Conservation (phyloP, 1,140 invertebrate species). For the Polypedilum vanderplanki region DNA sequence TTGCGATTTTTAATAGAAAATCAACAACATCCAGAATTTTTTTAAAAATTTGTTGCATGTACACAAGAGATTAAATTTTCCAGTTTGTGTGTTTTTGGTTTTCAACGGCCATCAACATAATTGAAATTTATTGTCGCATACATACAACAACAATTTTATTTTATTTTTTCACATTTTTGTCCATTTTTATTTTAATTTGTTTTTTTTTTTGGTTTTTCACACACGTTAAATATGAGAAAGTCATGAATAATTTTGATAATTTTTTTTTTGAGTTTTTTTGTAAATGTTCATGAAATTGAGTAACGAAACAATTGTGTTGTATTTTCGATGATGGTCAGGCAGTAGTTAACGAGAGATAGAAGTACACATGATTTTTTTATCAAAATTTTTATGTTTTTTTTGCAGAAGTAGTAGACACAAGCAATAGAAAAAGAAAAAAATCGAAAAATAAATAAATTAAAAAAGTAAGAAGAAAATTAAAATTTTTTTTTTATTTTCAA, state of each 20-base stretch:
- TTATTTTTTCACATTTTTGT: neutral
- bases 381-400: slow-evolving; percentile 1
- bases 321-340: slow-evolving; percentile 30
- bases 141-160: neutral
- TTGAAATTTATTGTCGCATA: neutral
- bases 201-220: slow-evolving; percentile 8
- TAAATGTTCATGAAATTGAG: neutral
- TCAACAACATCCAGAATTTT: slow-evolving; percentile 2
- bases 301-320: slow-evolving; percentile 8
- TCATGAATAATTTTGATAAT: neutral
- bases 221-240: slow-evolving; percentile 26
- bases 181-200: slow-evolving; percentile 14
- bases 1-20: slow-evolving; percentile 2
- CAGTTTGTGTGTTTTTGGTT: neutral
- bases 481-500: neutral
- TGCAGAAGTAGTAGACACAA: slow-evolving; percentile 29
- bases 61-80: neutral
- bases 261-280: slow-evolving; percentile 23
- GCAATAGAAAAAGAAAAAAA: slow-evolving; percentile 29
- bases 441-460: slow-evolving; percentile 27
- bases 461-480: neutral
- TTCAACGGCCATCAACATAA: neutral
- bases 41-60: slow-evolving; percentile 16
- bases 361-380: slow-evolving; percentile 25
- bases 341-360: neutral